Base-by-base conservation (phyloP, 2,888 invertebrate genomes). In the Macrosoma leucophasiata region DNA sequence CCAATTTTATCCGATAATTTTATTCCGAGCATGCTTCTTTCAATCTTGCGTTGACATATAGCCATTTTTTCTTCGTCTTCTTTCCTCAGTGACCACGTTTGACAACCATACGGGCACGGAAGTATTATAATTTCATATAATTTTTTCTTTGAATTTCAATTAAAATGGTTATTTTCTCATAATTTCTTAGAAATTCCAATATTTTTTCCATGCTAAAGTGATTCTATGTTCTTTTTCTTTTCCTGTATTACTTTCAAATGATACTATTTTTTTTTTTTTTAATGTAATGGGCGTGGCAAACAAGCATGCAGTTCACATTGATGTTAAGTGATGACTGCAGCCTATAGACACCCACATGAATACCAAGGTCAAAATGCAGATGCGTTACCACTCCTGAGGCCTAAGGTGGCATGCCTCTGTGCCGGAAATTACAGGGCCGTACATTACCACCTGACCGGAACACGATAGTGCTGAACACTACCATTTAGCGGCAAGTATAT, bases 21-120 rank as follows among this genome's bases (percentile, higher is more conserved):
- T 24, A 34, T 4, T 13, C 33, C 31, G 3, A 38, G 29, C 20
- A 29, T 38, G 10, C 29, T 33, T 25, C 29, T 28, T 21, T 34
- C 34, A 28, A 34, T 28, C 8, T 34, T 34, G 7, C 29, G 13
- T 24, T 31, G 31, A 11, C 28, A 28, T 7, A 33, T 33, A 9
- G 31, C 30, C 2, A 30, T 13, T 30, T 9, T 30, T 13, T 29
- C 21, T 12, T 28, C 22, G 14, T 27, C 28, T 10, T 34, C 20
- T 23, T 34, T 28, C 12, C 35, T 22, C 8, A 29, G 14, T 20
- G 25, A 8, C 32, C 25, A 32, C 13, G 24, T 32, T 18, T 32
- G 18, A 6, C 19, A 32, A 10, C 24, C 25, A 12, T 32, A 32
- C 11, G n/a, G 17, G 10, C 29, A 29, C 5, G 20, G 29, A 11